Evolutionary conservation across 2,888 invertebrate species (phyloP), one percentile per base, ranked within the genome.

Genomic region (Chalcosyrphus nemorum): DNA sequence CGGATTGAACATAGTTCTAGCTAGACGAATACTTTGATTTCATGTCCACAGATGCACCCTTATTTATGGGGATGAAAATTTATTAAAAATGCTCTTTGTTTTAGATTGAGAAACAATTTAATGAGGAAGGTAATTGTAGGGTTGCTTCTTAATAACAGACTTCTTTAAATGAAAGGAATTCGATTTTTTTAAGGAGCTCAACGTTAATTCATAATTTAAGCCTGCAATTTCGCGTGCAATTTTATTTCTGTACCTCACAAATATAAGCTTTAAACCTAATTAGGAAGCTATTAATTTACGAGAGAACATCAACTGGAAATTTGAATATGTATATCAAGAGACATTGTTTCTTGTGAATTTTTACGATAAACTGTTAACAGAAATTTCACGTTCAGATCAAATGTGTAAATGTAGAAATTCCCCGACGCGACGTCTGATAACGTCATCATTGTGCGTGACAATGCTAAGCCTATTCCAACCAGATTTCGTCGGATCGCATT

Each of bases 1-100:
- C 3, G 90, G 89, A 78, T 89, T 88, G 41, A 88, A 90, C 89
- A 90, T 89, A 56, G 15, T 38, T 35, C n/a, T 11, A 9, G 4
- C 7, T 57, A n/a, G n/a, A n/a, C n/a, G n/a, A n/a, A 4, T 15
- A 17, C 24, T 71, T 21, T 59, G 38, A 35, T n/a, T n/a, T 56
- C 4, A 17, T 4, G 9, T 27, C 17, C 13, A 7, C 13, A 11
- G 15, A 21, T 45, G 32, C 6, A 5, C 13, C 32, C 38, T 21
- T 72, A 66, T 82, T 57, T 81, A 77, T 54, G 9, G 11, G 50
- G 21, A 52, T 4, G 38, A 27, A 32, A 19, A 9, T 61, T 77
- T 63, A 68, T 81, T 77, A 72, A 66, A 1, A 61, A 82, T 82
- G 65, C 81, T 32, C 17, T 82, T 82, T 82, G 77, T 41, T 41